Conservation (phyloP, 1,140 invertebrate species). For the Heliothis subflexa region DNA sequence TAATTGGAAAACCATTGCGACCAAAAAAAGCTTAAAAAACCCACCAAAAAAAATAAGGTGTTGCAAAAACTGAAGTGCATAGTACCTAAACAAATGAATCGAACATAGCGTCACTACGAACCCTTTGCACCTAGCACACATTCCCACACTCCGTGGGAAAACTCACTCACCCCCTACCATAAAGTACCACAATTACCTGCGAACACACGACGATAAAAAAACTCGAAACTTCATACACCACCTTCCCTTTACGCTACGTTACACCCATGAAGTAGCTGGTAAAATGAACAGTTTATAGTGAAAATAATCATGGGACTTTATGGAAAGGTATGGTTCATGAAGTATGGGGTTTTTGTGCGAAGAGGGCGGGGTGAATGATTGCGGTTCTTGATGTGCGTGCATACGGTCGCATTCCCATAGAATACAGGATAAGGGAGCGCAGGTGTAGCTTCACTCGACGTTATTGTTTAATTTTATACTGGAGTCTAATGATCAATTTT, state of each 20-base stretch:
- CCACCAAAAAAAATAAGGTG: constrained; percentile 23
- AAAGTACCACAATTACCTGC: constrained; percentile 66
- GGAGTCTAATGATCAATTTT: not conserved
- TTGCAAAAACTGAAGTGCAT: constrained; percentile 43
- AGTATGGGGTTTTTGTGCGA: constrained; percentile 62
- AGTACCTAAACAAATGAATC: constrained; percentile 34
- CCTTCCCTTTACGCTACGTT: constrained; percentile 73
- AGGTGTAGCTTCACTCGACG: constrained; percentile 75
- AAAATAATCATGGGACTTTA: constrained; percentile 66
- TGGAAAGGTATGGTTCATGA: constrained; percentile 68
- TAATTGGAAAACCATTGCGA: not conserved
- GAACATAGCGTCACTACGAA: constrained; percentile 48
- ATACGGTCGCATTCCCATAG: constrained; percentile 75
- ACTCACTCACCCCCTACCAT: constrained; percentile 66
- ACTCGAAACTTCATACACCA: constrained; percentile 60
- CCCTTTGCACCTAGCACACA: constrained; percentile 79
- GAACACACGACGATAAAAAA: constrained; percentile 63
- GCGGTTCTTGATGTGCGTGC: constrained; percentile 65
- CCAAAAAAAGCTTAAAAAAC: not conserved
- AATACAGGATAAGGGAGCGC: constrained; percentile 67
- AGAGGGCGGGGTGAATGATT: constrained; percentile 50
- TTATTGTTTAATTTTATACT: constrained; percentile 42
- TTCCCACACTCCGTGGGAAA: constrained; percentile 84
- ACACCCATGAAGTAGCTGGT: constrained; percentile 65
- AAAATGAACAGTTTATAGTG: constrained; percentile 55